phyloP scores from a whole-genome alignment of 2,113 vertebrate genomes.

The Phylloscopus trochilus region DNA sequence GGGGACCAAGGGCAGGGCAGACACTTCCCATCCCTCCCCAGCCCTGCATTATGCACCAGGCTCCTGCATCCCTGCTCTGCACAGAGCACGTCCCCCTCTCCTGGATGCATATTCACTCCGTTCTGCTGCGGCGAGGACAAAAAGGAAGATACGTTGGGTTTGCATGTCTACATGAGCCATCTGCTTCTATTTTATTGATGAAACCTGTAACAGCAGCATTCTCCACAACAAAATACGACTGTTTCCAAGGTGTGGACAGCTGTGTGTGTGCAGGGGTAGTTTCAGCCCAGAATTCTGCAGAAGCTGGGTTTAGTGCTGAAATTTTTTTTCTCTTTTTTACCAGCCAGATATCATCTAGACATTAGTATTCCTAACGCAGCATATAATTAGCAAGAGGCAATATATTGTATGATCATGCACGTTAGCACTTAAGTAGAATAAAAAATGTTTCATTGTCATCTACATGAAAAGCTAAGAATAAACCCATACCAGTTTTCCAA shows the following conservation, averaged over 20 bases:
- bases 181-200: constrained; percentile 74
- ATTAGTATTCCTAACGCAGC: constrained; percentile 52
- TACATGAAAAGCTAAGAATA: constrained; percentile 46
- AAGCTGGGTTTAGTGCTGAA: constrained; percentile 21
- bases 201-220: constrained; percentile 54
- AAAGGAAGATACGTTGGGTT: not conserved
- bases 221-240: constrained; percentile 49
- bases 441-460: constrained; percentile 59
- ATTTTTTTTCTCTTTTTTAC: not conserved
- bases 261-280: not conserved
- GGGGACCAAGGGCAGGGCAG: not conserved
- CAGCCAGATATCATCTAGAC: constrained; percentile 27
- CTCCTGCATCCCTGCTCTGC: constrained; percentile 16
- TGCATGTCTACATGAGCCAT: constrained; percentile 71
- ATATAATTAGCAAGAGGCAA: constrained; percentile 72
- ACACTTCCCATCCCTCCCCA: not conserved
- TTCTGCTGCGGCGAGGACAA: constrained; percentile 35
- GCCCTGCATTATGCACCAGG: not conserved
- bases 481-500: constrained; percentile 15
- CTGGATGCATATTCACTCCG: constrained; percentile 57
- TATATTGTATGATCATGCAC: constrained; percentile 73
- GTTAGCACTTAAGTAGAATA: constrained; percentile 71
- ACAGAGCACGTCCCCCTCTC: constrained; percentile 23
- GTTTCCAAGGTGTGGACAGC: constrained; percentile 49
- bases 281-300: constrained; percentile 60